Conservation (phyloP, 2,113 vertebrate species). For the Callopanchax toddi region DNA sequence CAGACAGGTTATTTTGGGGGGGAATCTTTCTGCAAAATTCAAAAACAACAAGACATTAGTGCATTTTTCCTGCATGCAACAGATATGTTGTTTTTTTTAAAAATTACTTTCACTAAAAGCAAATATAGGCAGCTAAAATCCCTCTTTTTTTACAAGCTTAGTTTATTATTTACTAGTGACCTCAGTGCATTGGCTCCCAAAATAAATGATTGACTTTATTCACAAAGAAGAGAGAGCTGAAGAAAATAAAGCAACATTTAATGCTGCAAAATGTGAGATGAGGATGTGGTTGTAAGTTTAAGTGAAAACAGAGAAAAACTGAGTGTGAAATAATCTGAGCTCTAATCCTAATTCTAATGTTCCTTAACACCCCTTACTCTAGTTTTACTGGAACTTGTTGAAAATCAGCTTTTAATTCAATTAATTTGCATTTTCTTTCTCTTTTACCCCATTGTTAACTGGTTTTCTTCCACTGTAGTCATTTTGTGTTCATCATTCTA, state of each 20-base stretch:
- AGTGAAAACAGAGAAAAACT: background rate
- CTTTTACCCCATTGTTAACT: too few relatives aligned
- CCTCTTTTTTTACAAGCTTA: background rate
- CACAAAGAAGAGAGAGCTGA: conserved; percentile 46
- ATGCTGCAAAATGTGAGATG: conserved; percentile 15
- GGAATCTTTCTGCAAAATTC: background rate
- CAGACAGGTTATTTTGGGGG: background rate
- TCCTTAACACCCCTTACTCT: too few relatives aligned
- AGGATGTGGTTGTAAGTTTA: background rate
- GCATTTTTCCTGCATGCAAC: too few relatives aligned
- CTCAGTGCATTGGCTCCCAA: background rate
- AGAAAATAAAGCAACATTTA: conserved; percentile 50
- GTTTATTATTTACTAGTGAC: background rate
- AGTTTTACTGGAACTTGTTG: too few relatives aligned
- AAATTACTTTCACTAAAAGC: background rate
- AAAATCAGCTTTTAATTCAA: too few relatives aligned
- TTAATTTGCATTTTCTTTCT: too few relatives aligned
- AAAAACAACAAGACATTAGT: too few relatives aligned
- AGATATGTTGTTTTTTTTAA: too few relatives aligned
- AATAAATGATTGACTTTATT: conserved; percentile 13
- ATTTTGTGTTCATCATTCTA: too few relatives aligned
- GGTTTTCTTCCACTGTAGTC: too few relatives aligned
- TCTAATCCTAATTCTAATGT: too few relatives aligned
- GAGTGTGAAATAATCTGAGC: background rate
- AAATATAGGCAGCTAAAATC: background rate